Conservation (phyloP, 1,140 invertebrate genomes). For the Myzus persicae region DNA sequence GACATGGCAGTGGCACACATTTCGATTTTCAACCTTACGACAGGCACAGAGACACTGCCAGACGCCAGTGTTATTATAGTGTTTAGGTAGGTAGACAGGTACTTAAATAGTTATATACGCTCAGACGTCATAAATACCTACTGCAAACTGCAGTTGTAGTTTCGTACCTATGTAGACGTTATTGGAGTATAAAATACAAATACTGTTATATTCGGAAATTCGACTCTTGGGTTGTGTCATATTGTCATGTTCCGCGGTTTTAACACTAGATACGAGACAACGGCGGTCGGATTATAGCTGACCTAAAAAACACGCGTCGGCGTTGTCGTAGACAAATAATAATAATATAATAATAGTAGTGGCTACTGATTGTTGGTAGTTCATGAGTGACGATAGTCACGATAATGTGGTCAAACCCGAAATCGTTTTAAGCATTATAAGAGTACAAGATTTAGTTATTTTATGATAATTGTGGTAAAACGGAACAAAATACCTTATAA, state of each 20-base stretch:
- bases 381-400: not conserved
- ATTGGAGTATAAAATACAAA: conserved; percentile 11
- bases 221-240: not conserved
- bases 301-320: conserved; percentile 3
- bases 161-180: not conserved
- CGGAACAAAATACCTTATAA: not conserved
- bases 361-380: not conserved
- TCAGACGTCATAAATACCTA: not conserved
- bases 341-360: not conserved
- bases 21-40: not conserved
- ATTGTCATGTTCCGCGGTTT: conserved; percentile 12
- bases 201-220: conserved; percentile 13
- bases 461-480: not conserved
- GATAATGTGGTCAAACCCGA: not conserved
- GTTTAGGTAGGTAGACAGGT: not conserved
- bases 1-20: not conserved
- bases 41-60: not conserved
- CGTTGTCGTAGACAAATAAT: conserved; percentile 1
- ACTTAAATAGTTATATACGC: not conserved
- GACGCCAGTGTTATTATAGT: not conserved
- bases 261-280: not conserved
- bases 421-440: not conserved
- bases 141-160: not conserved
- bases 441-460: not conserved
- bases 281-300: not conserved